Conservation (phyloP, 37 sponge, comb jelly and placozoan genomes). For the Crambe crambe region DNA sequence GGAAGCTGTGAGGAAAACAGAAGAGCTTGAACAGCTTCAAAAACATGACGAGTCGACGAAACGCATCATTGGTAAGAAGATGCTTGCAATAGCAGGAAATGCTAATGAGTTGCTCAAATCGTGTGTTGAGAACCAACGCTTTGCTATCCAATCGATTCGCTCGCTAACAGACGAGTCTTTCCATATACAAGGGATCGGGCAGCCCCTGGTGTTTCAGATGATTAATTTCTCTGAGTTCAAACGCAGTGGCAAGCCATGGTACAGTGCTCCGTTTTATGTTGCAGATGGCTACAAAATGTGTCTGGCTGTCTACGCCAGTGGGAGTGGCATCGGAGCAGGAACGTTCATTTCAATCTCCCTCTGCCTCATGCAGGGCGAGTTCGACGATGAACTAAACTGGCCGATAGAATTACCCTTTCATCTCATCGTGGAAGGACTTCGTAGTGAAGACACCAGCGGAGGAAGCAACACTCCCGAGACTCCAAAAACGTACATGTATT, state of each 20-base stretch:
- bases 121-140: constrained; percentile 28
- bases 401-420: constrained; percentile 55
- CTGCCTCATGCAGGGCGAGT: constrained; percentile 51
- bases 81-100: constrained; percentile 22
- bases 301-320: constrained; percentile 35
- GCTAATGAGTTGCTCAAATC: constrained; percentile 28
- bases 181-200: constrained; percentile 18
- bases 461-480: background rate
- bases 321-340: constrained; percentile 34
- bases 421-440: constrained; percentile 42
- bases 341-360: constrained; percentile 28
- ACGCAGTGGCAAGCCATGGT: constrained; percentile 34
- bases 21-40: constrained; percentile 8
- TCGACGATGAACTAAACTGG: constrained; percentile 50
- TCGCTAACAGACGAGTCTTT: constrained; percentile 37
- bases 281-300: constrained; percentile 63
- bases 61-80: background rate
- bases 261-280: constrained; percentile 58
- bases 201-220: constrained; percentile 53
- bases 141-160: constrained; percentile 50
- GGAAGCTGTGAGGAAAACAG: constrained; percentile 4
- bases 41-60: background rate
- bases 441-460: background rate
- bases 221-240: constrained; percentile 60
- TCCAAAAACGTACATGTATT: constrained; percentile 62